These are phyloP conservation scores for Phocides pigmalion DNA, from an alignment of 1,140 invertebrate species.

Conservation along the genomic window DNA sequence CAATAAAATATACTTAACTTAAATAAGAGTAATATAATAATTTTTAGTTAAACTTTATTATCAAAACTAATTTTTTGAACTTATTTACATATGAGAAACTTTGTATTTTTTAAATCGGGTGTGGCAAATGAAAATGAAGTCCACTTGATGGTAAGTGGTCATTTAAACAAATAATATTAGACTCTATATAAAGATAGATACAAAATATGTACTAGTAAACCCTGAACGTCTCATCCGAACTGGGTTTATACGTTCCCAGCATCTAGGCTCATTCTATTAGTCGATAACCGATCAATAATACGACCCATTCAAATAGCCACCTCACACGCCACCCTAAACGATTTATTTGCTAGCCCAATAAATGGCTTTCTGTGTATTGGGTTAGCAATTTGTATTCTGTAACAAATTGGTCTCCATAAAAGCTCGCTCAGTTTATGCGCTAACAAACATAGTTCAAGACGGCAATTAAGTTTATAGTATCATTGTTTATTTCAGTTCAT, in stretches of 20 bases:
- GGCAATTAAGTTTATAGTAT: too few relatives aligned
- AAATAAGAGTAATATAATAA: too few relatives aligned
- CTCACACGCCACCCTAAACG: constrained; percentile 26
- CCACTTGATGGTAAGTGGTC: too few relatives aligned
- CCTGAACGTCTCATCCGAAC: neutral
- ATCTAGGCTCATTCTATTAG: constrained; percentile 1
- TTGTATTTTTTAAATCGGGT: too few relatives aligned
- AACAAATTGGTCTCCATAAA: constrained; percentile 11
- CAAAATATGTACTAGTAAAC: neutral
- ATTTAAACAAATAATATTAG: too few relatives aligned
- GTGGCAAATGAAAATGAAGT: too few relatives aligned
- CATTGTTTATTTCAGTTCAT: too few relatives aligned
- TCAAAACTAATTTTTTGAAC: too few relatives aligned
- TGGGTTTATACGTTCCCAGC: neutral
- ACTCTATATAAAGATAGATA: neutral
- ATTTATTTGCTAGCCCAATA: constrained; percentile 13
- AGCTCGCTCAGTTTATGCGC: too few relatives aligned
- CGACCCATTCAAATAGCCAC: constrained; percentile 9
- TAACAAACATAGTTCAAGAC: too few relatives aligned
- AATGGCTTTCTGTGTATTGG: constrained; percentile 10
- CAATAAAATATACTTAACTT: constrained; percentile 27
- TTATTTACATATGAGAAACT: too few relatives aligned
- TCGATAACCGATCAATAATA: constrained; percentile 16
- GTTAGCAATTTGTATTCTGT: constrained; percentile 6
- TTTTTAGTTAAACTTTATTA: too few relatives aligned